These are phyloP conservation scores for Eolophus roseicapilla DNA, from an alignment of 2,113 vertebrate species.

Conservation along the genomic window DNA sequence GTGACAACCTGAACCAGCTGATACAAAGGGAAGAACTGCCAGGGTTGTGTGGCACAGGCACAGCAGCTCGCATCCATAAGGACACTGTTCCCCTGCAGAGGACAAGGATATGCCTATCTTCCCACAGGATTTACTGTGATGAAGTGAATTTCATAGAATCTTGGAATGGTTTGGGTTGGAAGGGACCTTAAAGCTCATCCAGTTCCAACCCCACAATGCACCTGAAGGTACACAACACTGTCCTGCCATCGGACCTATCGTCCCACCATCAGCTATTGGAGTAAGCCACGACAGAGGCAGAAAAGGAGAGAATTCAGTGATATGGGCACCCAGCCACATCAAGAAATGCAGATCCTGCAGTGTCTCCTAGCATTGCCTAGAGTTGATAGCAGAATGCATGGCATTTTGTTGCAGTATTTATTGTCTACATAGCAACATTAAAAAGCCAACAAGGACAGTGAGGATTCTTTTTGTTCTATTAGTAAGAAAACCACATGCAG, in stretches of 20 bases:
- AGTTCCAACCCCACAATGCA: neutral
- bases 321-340: neutral
- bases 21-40: neutral
- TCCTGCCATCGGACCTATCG: neutral
- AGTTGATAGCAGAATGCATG: neutral
- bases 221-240: neutral
- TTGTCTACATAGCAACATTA: neutral
- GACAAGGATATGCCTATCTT: accelerated
- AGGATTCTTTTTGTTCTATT: accelerated
- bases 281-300: neutral
- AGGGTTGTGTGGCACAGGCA: neutral
- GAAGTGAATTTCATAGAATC: neutral
- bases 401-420: neutral
- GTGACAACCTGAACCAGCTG: neutral
- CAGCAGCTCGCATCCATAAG: neutral
- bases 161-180: neutral
- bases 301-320: neutral
- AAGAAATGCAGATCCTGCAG: neutral
- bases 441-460: neutral
- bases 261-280: neutral
- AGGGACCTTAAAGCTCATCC: neutral
- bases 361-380: neutral
- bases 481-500: neutral
- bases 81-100: accelerated
- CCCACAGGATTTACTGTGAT: neutral